phyloP scores from a whole-genome alignment of 2,888 invertebrate species.

The Scaptomyza cyrtandrae region DNA sequence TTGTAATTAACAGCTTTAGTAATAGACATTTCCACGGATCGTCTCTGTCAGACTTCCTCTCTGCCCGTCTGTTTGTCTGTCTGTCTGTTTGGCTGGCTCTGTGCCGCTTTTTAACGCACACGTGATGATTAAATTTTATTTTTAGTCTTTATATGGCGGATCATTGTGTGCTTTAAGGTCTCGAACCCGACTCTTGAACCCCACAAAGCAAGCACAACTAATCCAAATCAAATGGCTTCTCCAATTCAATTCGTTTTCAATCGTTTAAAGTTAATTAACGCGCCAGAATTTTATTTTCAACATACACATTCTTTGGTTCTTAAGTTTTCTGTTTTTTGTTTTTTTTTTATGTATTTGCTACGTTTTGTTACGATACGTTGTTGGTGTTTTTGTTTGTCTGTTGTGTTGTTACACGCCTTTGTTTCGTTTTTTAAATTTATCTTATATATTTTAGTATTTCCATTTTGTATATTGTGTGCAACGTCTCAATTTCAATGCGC shows the following conservation, averaged over 20 bases:
- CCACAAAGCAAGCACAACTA: slow-evolving; percentile 71
- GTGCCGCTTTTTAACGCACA: slow-evolving; percentile 71
- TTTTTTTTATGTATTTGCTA: slow-evolving; percentile 8
- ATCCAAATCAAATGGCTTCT: slow-evolving; percentile 78
- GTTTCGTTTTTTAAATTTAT: slow-evolving; percentile 68
- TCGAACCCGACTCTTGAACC: slow-evolving; percentile 57
- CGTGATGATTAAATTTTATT: slow-evolving; percentile 81
- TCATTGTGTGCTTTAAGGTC: slow-evolving; percentile 45
- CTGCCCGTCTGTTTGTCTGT: slow-evolving; percentile 11
- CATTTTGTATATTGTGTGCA: slow-evolving; percentile 48
- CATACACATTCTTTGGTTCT: slow-evolving; percentile 56
- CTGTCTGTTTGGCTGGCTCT: slow-evolving; percentile 5
- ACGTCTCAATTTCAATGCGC: slow-evolving; percentile 77
- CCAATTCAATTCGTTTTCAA: slow-evolving; percentile 80
- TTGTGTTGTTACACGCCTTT: slow-evolving; percentile 65
- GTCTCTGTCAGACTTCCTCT: slow-evolving; percentile 16
- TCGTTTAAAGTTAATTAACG: slow-evolving; percentile 80
- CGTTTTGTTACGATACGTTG: slow-evolving; percentile 36
- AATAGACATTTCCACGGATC: slow-evolving; percentile 49
- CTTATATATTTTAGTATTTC: slow-evolving; percentile 66
- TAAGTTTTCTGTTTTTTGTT: slow-evolving; percentile 13
- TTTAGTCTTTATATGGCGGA: slow-evolving; percentile 56
- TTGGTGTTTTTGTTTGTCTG: slow-evolving; percentile 28
- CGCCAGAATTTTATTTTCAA: slow-evolving; percentile 66
- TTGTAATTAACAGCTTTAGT: slow-evolving; percentile 75